Base-by-base conservation (phyloP, 2,888 invertebrate genomes). In the Palloptera scutellata region DNA sequence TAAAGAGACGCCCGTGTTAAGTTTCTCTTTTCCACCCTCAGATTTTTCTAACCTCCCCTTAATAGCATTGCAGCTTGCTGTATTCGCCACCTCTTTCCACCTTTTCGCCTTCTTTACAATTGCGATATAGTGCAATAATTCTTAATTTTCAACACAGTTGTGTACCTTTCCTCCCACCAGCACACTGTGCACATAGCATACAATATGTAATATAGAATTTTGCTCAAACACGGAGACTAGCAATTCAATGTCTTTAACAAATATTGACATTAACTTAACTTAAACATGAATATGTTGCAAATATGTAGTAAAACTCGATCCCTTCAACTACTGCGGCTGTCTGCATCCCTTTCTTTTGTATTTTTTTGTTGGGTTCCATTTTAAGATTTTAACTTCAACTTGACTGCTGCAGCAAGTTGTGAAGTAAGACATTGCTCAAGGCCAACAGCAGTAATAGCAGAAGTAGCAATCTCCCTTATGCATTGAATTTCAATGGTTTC, bases 241-340 rank as follows among this genome's bases (percentile, higher is more conserved):
- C 30, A n/a, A 13, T 48, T 13, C 40, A 63, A 45, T 61, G 53
- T 19, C 61, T 57, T 57, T 15, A 51, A 61, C 41, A 64, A 66
- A 66, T 69, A 61, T 69, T 61, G 66, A 64, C 64, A 64, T 19
- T 17, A 55, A 41, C n/a, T 57, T 40, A 43, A 54, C 40, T 42
- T 15, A 6, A 17, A 48, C 12, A 8, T 48, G 4, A 48, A 48
- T 5, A 17, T 54, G n/a, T 20, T 30, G n/a, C 42, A 10, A n/a
- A 19, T 51, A 52, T 15, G 51, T 15, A 15, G 11, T 6, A 42
- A 2, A 1, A 15, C 15, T 41, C 17, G 64, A 30, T 9, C 20
- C 57, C 30, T 51, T 48, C 40, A 48, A 57, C 57, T n/a, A 30
- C 48, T 51, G 55, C 55, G 55, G 48, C 45, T 52, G 12, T 42